Percentiles rank a stretch among this genome's conserved stretches.
These are phyloP conservation scores for Sardina pilchardus DNA, from an alignment of 2,113 vertebrate species.

Conservation along the genomic window DNA sequence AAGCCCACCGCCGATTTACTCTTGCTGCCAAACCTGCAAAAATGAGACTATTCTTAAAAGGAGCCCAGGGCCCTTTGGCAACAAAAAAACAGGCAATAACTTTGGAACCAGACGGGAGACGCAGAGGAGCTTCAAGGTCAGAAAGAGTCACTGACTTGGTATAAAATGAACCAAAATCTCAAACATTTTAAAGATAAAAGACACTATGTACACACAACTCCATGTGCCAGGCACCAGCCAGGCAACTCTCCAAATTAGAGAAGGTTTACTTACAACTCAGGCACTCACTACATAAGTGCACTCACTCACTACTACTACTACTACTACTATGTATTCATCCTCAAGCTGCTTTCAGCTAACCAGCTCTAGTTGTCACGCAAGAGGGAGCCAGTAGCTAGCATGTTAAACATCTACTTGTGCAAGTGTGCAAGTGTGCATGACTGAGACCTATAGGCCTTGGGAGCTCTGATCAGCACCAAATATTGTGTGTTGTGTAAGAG, in stretches of 20 bases:
- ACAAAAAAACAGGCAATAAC: background rate
- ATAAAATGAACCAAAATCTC: background rate
- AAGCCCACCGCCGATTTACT: constrained; percentile 80
- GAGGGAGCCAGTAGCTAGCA: background rate
- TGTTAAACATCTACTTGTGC: background rate
- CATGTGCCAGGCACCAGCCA: no score
- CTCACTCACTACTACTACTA: no score
- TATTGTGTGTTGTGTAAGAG: background rate
- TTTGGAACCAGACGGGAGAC: background rate
- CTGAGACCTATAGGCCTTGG: background rate
- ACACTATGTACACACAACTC: background rate
- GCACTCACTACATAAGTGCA: no score
- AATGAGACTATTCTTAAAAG: constrained; percentile 12
- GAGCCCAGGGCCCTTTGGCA: background rate
- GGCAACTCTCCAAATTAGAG: no score
- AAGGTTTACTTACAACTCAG: background rate
- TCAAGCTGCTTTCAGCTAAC: background rate
- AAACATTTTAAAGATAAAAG: background rate
- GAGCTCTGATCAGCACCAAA: background rate
- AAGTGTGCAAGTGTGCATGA: background rate
- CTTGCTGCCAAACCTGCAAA: constrained; percentile 88
- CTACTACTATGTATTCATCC: background rate
- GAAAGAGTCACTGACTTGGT: background rate
- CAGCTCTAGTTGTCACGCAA: background rate
- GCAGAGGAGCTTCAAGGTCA: background rate